Evolutionary conservation across 1,140 invertebrate genomes (phyloP), one percentile per base, ranked within the genome.

Genomic region (Polypedilum vanderplanki): DNA sequence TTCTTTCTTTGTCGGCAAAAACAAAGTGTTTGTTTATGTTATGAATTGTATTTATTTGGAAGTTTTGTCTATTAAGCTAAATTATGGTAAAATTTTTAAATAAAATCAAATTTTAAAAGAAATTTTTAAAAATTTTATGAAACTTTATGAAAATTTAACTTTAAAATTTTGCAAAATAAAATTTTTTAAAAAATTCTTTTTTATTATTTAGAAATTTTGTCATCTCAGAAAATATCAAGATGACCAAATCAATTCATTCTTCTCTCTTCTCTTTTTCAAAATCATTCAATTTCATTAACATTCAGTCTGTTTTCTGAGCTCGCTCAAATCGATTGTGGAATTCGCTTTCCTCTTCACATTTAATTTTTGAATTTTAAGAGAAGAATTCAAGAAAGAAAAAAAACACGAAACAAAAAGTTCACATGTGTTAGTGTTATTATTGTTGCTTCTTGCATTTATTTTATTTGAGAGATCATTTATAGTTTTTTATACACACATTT

Each of bases 231-330:
- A 33, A 3, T 33, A 33, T 5, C 24, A 5, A 33, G 24, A 33
- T 33, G 24, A 33, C 24, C 1, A 33, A 33, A 33, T 33, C 24
- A 33, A 33, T 33, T 33, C 24, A 33, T 3, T 33, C 24, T 33
- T 33, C 5, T 33, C 24, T 33, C 5, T 5, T 3, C 24, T 33
- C 5, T 33, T 3, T 33, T 33, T 33, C n/a, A n/a, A n/a, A 33
- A 33, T 33, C 24, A 33, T 33, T 33, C n/a, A n/a, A n/a, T n/a
- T n/a, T n/a, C n/a, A n/a, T n/a, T n/a, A n/a, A n/a, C n/a, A n/a
- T n/a, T n/a, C n/a, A 57, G 46, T 57, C 46, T n/a, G 46, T 57
- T n/a, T 57, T 57, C 46, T 57, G 46, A 57, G 46, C 46, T 57
- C 46, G 46, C 3, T 57, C n/a, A 15, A 57, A 57, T n/a, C 46